Base-by-base conservation (phyloP, 2,797 vertebrate genomes). In the Varecia variegata region DNA sequence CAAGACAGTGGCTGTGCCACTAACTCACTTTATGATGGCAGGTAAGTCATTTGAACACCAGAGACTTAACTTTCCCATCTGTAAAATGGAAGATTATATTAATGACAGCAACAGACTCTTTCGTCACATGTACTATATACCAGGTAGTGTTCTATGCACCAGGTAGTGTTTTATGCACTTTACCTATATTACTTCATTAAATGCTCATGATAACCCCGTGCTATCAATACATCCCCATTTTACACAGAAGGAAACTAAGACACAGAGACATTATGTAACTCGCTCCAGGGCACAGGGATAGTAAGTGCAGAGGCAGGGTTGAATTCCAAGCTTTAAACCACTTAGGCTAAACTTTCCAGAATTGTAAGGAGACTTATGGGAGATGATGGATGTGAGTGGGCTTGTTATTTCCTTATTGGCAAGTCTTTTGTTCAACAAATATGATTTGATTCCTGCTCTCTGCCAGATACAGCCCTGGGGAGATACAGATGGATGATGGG, bases 361-460 rank as follows among this genome's bases (percentile, higher is more conserved):
- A 58, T 52, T 47, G 12, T 43, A 27, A 68, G 71, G 73, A 43
- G 67, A 56, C 14, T 47, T 56, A 20, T 27, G 17, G 54, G 30
- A 67, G 76, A 23, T 0, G 12, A 20, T 62, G 3, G 40, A 2
- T 45, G 23, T 65, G 35, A 67, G 17, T 27, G 43, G 52, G 50
- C 27, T 67, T 85, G 38, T 40, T 30, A 23, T 68, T 85, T 91
- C 70, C 68, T 94, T 45, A 27, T 0, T 3, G 23, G 25, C 9
- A 85, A 83, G 11, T 25, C 62, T 74, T 80, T 47, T 14, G 21
- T 68, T 71, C 74, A 81, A 7, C 32, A 85, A 38, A 95, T 27
- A 70, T 30, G 45, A 67, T 43, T 50, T 47, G 30, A 56, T 62
- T 23, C 32, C 25, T 68, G 8, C 27, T 58, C 2, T 67, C 5